These are phyloP conservation scores for Marisa cornuarietis DNA, from an alignment of 1,140 invertebrate genomes.

Conservation along the genomic window DNA sequence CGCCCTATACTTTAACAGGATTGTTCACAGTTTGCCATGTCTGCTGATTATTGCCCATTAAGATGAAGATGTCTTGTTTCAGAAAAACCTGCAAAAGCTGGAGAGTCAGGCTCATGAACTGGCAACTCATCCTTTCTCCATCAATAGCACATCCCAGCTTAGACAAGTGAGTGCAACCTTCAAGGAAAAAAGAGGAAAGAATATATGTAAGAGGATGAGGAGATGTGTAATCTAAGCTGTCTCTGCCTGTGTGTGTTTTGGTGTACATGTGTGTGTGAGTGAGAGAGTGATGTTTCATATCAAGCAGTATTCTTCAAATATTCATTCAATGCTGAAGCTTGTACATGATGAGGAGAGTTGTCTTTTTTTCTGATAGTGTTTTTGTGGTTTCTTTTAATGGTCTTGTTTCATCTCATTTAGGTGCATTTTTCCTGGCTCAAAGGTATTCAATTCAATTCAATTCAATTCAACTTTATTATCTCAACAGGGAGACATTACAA, in stretches of 20 bases:
- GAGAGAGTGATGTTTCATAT: neutral
- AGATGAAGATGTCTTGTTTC: neutral
- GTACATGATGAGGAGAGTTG: neutral
- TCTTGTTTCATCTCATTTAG: neutral
- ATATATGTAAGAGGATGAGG: too few species aligned
- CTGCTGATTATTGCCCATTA: neutral
- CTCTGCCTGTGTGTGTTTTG: too few species aligned
- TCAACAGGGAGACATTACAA: too few species aligned
- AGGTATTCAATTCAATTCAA: too few species aligned
- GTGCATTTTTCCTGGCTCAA: neutral
- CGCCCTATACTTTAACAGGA: neutral
- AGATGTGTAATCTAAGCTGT: neutral
- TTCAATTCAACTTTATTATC: too few species aligned
- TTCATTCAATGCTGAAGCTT: neutral
- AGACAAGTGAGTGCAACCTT: constrained; percentile 58
- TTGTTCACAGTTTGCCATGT: neutral
- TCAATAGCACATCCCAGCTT: constrained; percentile 70
- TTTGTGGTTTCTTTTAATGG: neutral
- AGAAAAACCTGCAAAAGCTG: constrained; percentile 62
- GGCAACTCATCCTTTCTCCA: constrained; percentile 68
- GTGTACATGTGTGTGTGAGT: neutral
- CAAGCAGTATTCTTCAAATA: neutral
- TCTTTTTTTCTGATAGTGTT: too few species aligned
- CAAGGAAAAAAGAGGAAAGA: neutral
- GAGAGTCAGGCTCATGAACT: constrained; percentile 66